Percentiles rank a stretch among this genome's conserved stretches.
Conservation (phyloP, 2,888 invertebrate species). For the Pycnomerus fuliginosus region DNA sequence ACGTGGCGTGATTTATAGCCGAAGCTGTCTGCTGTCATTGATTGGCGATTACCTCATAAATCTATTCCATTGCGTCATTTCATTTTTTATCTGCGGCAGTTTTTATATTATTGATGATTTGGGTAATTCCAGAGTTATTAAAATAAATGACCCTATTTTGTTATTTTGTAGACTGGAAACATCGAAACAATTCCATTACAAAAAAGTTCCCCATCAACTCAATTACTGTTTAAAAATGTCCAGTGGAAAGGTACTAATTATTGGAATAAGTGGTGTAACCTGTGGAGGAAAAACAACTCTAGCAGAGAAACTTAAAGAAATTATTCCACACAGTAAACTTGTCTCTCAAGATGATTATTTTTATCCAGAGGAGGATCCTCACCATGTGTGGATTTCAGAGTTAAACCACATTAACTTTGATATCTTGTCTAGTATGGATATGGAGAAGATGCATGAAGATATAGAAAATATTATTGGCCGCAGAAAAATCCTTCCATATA, state of each 20-base stretch:
- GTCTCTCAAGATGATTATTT: conserved; percentile 80
- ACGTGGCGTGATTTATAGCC: too few species aligned
- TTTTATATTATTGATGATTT: too few species aligned
- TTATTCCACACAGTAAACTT: conserved; percentile 52
- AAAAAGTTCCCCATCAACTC: too few species aligned
- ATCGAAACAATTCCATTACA: neutral
- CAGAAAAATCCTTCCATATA: conserved; percentile 7
- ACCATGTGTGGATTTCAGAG: conserved; percentile 63
- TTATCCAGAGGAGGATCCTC: conserved; percentile 63
- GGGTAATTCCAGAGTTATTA: too few species aligned
- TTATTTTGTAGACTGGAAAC: neutral
- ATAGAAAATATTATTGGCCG: conserved; percentile 51
- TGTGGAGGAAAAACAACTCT: conserved; percentile 83
- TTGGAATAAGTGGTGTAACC: conserved; percentile 79
- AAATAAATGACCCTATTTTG: neutral
- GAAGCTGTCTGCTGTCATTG: too few species aligned
- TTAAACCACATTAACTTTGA: conserved; percentile 79
- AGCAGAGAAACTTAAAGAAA: conserved; percentile 57
- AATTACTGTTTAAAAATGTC: conserved; percentile 2
- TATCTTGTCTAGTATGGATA: conserved; percentile 68
- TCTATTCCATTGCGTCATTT: too few species aligned
- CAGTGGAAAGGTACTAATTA: conserved; percentile 42
- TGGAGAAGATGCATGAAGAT: conserved; percentile 68
- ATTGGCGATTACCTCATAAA: too few species aligned
- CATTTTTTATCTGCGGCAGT: too few species aligned